A percentile compares a stretch with the other conserved stretches of the same genome.
phyloP scores from a whole-genome alignment of 2,888 invertebrate genomes.

The Magallana nippona region DNA sequence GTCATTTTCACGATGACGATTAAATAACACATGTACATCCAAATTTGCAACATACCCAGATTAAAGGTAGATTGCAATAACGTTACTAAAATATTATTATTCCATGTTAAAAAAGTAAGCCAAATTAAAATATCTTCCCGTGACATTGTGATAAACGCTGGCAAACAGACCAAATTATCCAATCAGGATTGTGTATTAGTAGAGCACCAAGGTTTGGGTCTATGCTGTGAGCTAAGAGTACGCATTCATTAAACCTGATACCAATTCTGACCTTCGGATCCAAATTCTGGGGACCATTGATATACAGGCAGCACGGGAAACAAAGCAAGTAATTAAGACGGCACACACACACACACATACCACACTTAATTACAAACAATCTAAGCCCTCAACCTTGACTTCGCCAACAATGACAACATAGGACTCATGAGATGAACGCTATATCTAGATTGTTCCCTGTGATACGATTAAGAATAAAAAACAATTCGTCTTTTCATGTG shows the following conservation, averaged over 20 bases:
- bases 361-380: not conserved
- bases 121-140: not conserved
- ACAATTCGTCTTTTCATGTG: conserved; percentile 10
- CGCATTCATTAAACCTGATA: not conserved
- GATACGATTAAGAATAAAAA: not conserved
- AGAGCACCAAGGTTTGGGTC: not conserved
- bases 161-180: not conserved
- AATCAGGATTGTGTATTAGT: not conserved
- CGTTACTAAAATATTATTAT: not conserved
- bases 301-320: not conserved
- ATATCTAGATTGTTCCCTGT: not conserved
- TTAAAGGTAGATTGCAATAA: too few relatives aligned
- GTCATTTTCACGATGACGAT: too few relatives aligned
- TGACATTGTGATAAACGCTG: not conserved
- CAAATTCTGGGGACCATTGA: not conserved
- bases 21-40: too few relatives aligned
- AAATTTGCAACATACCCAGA: too few relatives aligned
- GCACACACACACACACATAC: too few relatives aligned
- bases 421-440: not conserved
- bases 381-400: conserved; percentile 27
- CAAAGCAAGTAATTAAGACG: not conserved
- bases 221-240: not conserved
- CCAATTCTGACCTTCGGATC: conserved; percentile 4
- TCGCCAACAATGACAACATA: not conserved
- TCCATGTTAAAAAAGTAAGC: not conserved